These are phyloP conservation scores for Leptopilina myrica DNA, from an alignment of 2,888 invertebrate genomes.

Conservation along the genomic window DNA sequence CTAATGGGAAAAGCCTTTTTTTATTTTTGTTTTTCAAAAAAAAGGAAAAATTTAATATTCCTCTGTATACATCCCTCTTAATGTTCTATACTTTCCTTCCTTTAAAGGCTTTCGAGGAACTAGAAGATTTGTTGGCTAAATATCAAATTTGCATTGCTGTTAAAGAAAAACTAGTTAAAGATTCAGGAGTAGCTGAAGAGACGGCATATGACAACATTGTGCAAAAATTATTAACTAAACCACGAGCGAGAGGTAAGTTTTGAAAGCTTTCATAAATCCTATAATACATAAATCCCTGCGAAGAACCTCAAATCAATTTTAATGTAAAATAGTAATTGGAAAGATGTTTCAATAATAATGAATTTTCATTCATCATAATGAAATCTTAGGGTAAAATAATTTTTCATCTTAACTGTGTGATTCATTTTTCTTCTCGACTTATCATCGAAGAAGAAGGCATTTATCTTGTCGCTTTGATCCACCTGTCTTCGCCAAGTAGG, in stretches of 20 bases:
- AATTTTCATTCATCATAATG: neutral
- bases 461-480: slow-evolving; percentile 28
- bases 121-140: slow-evolving; percentile 90
- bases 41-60: neutral
- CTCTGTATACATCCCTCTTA: neutral
- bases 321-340: neutral
- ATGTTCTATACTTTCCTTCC: slow-evolving; percentile 52
- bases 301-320: too few species aligned
- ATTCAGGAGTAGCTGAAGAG: slow-evolving; percentile 95
- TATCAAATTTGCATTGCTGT: slow-evolving; percentile 95
- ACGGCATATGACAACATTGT: slow-evolving; percentile 93
- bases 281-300: too few species aligned
- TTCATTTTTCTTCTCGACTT: slow-evolving; percentile 14
- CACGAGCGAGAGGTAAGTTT: slow-evolving; percentile 90
- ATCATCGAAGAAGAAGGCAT: neutral
- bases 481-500: slow-evolving; percentile 17
- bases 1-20: too few species aligned
- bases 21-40: neutral
- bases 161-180: slow-evolving; percentile 95
- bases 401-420: neutral
- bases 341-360: neutral
- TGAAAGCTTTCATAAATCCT: neutral
- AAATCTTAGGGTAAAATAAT: neutral
- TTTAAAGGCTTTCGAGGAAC: slow-evolving; percentile 93
- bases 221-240: slow-evolving; percentile 88